These are phyloP conservation scores for Slavum lentiscoides DNA, from an alignment of 2,888 invertebrate species.

Conservation along the genomic window DNA sequence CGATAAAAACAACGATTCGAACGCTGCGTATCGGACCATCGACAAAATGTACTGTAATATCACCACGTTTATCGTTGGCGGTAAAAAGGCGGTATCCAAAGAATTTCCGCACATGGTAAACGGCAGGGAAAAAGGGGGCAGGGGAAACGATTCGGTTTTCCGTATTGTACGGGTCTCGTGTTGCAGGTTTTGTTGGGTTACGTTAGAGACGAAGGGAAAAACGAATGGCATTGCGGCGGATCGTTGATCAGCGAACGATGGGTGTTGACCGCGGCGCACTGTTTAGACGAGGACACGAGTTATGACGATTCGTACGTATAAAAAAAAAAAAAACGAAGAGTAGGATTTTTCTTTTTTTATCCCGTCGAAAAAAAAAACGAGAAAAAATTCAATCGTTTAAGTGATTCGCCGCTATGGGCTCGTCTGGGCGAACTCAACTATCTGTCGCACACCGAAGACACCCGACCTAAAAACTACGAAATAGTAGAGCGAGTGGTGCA, in stretches of 20 bases:
- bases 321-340: no score
- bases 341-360: no score
- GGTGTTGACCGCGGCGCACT: slow-evolving; percentile 34
- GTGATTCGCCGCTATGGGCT: slow-evolving; percentile 54
- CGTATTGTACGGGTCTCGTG: no score
- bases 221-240: slow-evolving; percentile 24
- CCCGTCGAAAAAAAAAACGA: no score
- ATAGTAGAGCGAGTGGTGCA: slow-evolving; percentile 63
- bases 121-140: no score
- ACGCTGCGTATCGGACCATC: no score
- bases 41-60: neutral
- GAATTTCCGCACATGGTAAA: slow-evolving; percentile 53
- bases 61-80: slow-evolving; percentile 16
- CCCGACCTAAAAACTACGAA: slow-evolving; percentile 63
- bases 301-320: no score
- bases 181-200: slow-evolving; percentile 19
- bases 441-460: slow-evolving; percentile 62
- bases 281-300: neutral
- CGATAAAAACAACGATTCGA: neutral
- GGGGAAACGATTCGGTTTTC: no score
- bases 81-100: slow-evolving; percentile 17
- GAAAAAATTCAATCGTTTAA: no score
- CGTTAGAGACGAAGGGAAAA: neutral
- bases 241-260: slow-evolving; percentile 28
- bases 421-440: slow-evolving; percentile 48